A percentile compares a stretch with the other conserved stretches of the same genome.
phyloP scores from a whole-genome alignment of 2,113 vertebrate species.

The Centropus bengalensis region DNA sequence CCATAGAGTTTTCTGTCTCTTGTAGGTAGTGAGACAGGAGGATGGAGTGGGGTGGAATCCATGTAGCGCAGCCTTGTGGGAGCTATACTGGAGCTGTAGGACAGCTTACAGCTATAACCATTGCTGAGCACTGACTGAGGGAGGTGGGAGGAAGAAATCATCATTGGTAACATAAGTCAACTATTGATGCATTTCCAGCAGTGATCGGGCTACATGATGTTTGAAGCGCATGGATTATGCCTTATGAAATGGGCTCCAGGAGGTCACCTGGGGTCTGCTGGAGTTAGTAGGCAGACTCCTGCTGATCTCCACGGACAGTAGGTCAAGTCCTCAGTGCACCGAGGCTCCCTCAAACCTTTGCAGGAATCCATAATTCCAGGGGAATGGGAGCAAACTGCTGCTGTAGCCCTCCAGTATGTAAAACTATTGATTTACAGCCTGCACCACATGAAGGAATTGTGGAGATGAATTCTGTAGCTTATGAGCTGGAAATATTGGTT shows the following conservation, averaged over 20 bases:
- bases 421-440: background rate
- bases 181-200: background rate
- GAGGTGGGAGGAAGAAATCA: background rate
- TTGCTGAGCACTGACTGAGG: rapidly evolving
- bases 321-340: background rate
- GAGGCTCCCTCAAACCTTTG: background rate
- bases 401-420: background rate
- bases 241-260: background rate
- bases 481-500: background rate
- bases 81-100: background rate
- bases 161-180: background rate
- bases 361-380: background rate
- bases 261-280: background rate
- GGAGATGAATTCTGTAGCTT: background rate
- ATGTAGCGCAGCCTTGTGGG: rapidly evolving
- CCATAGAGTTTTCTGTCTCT: background rate
- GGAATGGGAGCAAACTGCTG: background rate
- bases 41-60: background rate
- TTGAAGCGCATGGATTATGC: background rate
- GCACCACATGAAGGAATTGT: background rate
- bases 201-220: background rate
- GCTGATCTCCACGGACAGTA: background rate
- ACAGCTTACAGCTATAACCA: background rate
- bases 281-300: background rate
- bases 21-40: rapidly evolving